These are phyloP conservation scores for Chalcosyrphus nemorum DNA, from an alignment of 2,888 invertebrate genomes.

Conservation along the genomic window DNA sequence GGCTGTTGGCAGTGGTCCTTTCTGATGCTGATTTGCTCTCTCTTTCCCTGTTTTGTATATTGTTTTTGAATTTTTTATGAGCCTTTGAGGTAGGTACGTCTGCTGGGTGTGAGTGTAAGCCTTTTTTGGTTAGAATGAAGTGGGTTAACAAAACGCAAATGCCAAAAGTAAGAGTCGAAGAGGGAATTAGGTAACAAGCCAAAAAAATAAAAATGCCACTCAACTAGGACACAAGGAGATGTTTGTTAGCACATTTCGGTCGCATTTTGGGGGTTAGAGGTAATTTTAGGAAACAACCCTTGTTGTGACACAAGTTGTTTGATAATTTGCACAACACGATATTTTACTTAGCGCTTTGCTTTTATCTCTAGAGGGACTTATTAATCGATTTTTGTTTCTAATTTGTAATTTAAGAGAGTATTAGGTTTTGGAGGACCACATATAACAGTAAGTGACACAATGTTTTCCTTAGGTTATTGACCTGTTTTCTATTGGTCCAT, in stretches of 20 bases:
- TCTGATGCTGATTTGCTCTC: background rate
- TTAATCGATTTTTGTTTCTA: background rate
- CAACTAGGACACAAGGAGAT: constrained; percentile 8
- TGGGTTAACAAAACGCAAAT: constrained; percentile 18
- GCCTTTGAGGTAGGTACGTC: constrained; percentile 21
- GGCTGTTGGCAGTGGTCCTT: background rate
- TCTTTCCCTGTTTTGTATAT: background rate
- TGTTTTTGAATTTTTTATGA: constrained; percentile 41
- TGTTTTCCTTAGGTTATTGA: no score
- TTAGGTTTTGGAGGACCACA: no score
- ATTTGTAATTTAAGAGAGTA: no score
- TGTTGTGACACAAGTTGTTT: background rate
- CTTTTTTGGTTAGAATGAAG: background rate
- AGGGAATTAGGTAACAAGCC: background rate
- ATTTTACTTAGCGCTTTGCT: background rate
- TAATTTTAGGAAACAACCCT: background rate
- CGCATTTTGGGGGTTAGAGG: background rate
- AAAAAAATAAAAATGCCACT: background rate
- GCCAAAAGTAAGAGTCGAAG: constrained; percentile 1
- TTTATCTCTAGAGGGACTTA: background rate
- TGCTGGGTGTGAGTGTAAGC: background rate
- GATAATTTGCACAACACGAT: background rate
- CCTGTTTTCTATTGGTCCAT: no score
- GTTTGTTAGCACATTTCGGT: constrained; percentile 14
- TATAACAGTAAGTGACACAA: no score